Evolutionary conservation across 2,888 invertebrate genomes (phyloP).

Genomic region (Rhogogaster chlorosoma): DNA sequence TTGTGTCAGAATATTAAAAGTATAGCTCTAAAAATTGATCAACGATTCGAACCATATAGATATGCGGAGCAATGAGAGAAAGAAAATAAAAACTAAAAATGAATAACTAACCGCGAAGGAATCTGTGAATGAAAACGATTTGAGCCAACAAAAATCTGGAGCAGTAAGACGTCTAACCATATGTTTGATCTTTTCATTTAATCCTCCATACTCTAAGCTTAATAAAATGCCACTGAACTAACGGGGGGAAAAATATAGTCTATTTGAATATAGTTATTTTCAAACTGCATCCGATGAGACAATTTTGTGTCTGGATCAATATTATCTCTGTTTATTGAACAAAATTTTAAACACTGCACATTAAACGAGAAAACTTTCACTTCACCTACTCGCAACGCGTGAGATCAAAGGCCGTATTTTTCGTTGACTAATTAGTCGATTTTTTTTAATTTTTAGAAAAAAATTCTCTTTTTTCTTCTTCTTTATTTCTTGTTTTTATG

Average conservation of each 20-base stretch:
- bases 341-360: not conserved
- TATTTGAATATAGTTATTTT: not conserved
- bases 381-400: not conserved
- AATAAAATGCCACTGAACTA: not conserved
- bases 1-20: not conserved
- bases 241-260: slow-evolving; percentile 9
- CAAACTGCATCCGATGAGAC: not conserved
- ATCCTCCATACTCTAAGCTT: not conserved
- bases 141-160: slow-evolving; percentile 8
- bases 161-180: not conserved
- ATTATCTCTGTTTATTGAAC: not conserved
- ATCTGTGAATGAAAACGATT: slow-evolving; percentile 35
- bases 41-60: not conserved
- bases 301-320: too few relatives aligned
- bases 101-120: not conserved
- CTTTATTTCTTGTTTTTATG: not conserved
- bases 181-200: slow-evolving; percentile 26
- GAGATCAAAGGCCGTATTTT: not conserved
- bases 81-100: not conserved
- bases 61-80: not conserved
- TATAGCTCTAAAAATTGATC: not conserved
- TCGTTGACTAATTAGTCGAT: not conserved
- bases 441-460: not conserved
- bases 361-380: not conserved
- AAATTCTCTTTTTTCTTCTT: not conserved